phyloP scores from a whole-genome alignment of 1,140 invertebrate genomes.

The Drosophila ananassae region DNA sequence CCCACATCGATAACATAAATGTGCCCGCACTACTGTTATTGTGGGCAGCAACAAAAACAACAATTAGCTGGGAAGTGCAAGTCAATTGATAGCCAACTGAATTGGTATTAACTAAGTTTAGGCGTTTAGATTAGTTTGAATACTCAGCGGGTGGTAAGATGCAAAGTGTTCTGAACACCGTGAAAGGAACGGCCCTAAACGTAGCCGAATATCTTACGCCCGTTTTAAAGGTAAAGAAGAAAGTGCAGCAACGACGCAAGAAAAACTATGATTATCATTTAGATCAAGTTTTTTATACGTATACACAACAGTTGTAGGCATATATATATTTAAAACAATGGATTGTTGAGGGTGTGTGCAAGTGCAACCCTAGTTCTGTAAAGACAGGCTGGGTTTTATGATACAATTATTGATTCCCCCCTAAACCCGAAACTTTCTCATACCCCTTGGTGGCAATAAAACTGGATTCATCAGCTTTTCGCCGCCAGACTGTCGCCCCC shows the following conservation, averaged over 20 bases:
- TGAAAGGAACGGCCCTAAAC: constrained; percentile 96
- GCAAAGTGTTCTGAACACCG: constrained; percentile 97
- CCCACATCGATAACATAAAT: constrained; percentile 7
- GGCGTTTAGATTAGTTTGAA: constrained; percentile 41
- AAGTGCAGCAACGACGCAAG: constrained; percentile 8
- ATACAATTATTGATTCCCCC: constrained; percentile 15
- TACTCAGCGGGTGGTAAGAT: constrained; percentile 86
- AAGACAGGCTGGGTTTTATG: neutral
- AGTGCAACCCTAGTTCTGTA: neutral
- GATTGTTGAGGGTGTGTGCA: neutral
- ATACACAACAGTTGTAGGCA: neutral
- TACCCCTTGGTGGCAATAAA: constrained; percentile 17
- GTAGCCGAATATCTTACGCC: constrained; percentile 98
- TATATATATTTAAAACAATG: constrained; percentile 7
- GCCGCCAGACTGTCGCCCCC: constrained; percentile 29
- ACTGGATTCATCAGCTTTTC: constrained; percentile 16
- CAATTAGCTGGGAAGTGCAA: constrained; percentile 37
- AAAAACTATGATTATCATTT: constrained; percentile 3
- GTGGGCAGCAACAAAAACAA: constrained; percentile 33
- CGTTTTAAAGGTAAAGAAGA: constrained; percentile 92
- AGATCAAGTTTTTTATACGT: constrained; percentile 4
- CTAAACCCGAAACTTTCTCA: neutral
- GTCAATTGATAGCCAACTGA: constrained; percentile 28
- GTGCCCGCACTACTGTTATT: constrained; percentile 20
- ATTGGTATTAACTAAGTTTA: constrained; percentile 38